A percentile compares a stretch with the other conserved stretches of the same genome.
phyloP scores from a whole-genome alignment of 2,113 vertebrate species.

The Butorides virescens region DNA sequence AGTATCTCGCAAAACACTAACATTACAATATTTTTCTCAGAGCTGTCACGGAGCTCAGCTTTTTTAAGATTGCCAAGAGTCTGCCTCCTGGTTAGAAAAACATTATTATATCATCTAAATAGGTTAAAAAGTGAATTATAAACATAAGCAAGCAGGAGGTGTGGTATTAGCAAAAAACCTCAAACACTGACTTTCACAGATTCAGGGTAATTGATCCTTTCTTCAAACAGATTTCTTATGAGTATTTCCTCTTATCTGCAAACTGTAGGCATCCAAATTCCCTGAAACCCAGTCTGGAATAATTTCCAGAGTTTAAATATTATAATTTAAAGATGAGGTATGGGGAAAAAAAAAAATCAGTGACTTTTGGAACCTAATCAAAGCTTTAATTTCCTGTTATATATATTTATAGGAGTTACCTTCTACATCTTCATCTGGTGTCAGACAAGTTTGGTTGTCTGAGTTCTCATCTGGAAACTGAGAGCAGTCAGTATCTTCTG shows the following conservation, averaged over 20 bases:
- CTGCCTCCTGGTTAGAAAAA: neutral
- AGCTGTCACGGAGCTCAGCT: neutral
- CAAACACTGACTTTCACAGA: neutral
- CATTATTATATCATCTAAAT: neutral
- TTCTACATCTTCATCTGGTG: constrained; percentile 87
- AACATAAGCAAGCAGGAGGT: neutral
- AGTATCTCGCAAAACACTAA: neutral
- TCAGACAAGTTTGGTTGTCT: constrained; percentile 84
- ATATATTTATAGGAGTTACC: constrained; percentile 68
- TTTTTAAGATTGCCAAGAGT: neutral
- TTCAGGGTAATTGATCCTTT: neutral
- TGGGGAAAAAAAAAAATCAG: neutral
- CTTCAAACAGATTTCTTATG: neutral
- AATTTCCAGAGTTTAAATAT: neutral
- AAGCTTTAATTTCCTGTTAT: neutral
- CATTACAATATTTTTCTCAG: neutral
- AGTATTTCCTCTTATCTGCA: neutral
- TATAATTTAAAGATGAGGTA: neutral
- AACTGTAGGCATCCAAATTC: neutral
- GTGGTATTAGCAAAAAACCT: neutral
- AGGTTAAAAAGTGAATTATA: neutral
- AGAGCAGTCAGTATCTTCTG: constrained; percentile 89
- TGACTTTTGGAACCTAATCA: neutral
- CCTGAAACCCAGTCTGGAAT: neutral
- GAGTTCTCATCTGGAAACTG: constrained; percentile 90